Conservation (phyloP, 2,888 invertebrate genomes). For the Meloe dianella region DNA sequence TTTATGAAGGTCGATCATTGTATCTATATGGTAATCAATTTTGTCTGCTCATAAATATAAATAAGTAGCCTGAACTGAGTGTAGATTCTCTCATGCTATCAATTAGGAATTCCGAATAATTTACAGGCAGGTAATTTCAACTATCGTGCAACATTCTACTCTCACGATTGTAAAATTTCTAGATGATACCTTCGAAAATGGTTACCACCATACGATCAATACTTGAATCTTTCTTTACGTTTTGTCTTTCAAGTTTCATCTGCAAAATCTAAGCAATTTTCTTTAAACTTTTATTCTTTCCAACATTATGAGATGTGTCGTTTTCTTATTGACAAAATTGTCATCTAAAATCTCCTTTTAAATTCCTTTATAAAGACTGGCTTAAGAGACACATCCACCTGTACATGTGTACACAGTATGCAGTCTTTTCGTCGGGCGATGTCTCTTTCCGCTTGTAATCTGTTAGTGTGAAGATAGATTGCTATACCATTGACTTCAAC, state of each 20-base stretch:
- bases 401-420: constrained; percentile 33
- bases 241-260: background rate
- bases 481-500: constrained; percentile 54
- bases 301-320: background rate
- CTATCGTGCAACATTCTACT: constrained; percentile 6
- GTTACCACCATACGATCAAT: background rate
- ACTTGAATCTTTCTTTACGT: background rate
- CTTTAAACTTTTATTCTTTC: background rate
- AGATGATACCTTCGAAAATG: background rate
- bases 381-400: constrained; percentile 29
- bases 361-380: constrained; percentile 38
- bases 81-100: constrained; percentile 8
- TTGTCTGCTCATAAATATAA: constrained; percentile 10
- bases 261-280: background rate
- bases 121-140: constrained; percentile 4
- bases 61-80: constrained; percentile 5
- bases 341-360: constrained; percentile 20
- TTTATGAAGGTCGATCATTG: background rate
- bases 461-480: constrained; percentile 56
- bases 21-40: constrained; percentile 10
- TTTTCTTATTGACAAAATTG: background rate
- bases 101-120: constrained; percentile 10
- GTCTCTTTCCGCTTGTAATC: constrained; percentile 55
- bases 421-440: constrained; percentile 47
- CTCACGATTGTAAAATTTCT: constrained; percentile 3